Conservation (phyloP, 2,888 invertebrate genomes). For the Andrena chrysosceles region DNA sequence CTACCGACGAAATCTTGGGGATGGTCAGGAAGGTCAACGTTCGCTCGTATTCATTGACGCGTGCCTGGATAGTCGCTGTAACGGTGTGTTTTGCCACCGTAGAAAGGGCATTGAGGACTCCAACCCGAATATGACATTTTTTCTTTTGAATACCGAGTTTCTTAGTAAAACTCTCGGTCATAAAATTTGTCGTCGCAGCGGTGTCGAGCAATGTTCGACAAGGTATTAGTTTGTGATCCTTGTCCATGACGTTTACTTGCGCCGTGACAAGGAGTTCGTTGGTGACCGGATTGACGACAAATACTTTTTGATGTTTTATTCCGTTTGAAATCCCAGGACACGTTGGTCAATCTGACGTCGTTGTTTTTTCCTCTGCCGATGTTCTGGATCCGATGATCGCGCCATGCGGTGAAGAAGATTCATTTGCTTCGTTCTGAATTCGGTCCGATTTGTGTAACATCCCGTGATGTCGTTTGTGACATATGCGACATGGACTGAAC, state of each 20-base stretch:
- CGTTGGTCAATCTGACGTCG: not conserved
- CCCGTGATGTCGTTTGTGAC: not conserved
- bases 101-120: not conserved
- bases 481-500: not conserved
- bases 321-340: not conserved
- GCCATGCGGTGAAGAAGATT: not conserved
- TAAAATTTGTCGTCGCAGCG: too few relatives aligned
- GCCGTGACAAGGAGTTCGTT: constrained; percentile 5
- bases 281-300: not conserved
- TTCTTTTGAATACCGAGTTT: too few relatives aligned
- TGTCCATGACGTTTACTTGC: not conserved
- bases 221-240: not conserved
- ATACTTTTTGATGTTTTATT: not conserved
- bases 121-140: not conserved
- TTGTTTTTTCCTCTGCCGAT: not conserved
- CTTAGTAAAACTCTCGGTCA: too few relatives aligned
- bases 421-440: too few relatives aligned
- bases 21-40: not conserved
- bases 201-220: constrained; percentile 11
- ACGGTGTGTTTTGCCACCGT: not conserved
- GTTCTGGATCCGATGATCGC: not conserved
- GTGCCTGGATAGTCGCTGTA: not conserved
- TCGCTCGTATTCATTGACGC: not conserved
- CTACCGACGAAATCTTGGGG: not conserved
- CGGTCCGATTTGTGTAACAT: not conserved